phyloP scores from a whole-genome alignment of 2,113 vertebrate species.

The Salminus brasiliensis region DNA sequence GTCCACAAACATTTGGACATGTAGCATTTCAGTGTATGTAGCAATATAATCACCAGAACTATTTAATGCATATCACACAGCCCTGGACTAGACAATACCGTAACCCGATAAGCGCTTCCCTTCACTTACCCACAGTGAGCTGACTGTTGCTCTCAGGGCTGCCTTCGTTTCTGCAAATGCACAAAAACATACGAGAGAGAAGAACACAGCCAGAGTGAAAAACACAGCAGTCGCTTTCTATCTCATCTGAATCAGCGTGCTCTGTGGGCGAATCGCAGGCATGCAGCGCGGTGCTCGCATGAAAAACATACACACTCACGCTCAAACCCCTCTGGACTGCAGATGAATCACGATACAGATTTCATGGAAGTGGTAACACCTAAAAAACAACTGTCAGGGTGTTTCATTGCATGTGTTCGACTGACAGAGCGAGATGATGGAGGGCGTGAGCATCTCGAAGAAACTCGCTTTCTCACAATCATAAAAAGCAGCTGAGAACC shows the following conservation, averaged over 20 bases:
- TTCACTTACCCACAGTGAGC: slow-evolving; percentile 68
- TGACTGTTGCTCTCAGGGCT: slow-evolving; percentile 50
- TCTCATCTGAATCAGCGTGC: slow-evolving; percentile 34
- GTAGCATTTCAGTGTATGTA: no score
- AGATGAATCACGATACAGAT: slow-evolving; percentile 20
- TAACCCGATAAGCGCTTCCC: background rate
- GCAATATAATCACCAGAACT: no score
- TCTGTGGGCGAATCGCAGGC: slow-evolving; percentile 42
- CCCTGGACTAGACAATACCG: background rate
- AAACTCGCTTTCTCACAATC: background rate
- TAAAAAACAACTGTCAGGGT: background rate
- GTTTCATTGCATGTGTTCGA: background rate
- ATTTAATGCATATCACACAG: background rate
- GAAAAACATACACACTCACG: slow-evolving; percentile 32
- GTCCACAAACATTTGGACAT: no score
- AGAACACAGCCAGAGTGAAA: background rate
- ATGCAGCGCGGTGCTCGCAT: slow-evolving; percentile 28
- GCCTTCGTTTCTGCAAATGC: slow-evolving; percentile 59
- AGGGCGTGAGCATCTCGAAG: background rate
- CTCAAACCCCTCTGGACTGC: background rate
- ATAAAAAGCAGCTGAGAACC: background rate
- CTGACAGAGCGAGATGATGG: background rate
- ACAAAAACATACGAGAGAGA: slow-evolving; percentile 32
- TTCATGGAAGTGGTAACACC: background rate
- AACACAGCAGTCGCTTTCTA: slow-evolving; percentile 44